Base-by-base conservation (phyloP, 2,888 invertebrate genomes). In the Frankliniella fusca region DNA sequence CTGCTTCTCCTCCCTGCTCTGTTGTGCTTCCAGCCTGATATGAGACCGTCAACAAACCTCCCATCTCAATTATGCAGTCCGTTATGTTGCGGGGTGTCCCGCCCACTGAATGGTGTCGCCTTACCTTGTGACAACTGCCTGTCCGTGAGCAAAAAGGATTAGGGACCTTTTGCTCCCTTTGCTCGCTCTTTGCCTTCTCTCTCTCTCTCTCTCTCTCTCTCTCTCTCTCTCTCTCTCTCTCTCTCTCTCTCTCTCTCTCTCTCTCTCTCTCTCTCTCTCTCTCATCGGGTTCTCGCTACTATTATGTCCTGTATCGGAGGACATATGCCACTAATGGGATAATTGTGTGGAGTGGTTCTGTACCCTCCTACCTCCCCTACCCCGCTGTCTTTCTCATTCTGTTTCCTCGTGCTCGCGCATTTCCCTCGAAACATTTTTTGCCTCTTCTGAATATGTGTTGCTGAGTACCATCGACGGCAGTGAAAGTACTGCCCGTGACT, bases 11-110 rank as follows among this genome's bases (percentile, higher is more conserved):
- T n/a, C 61, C 61, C 18, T n/a, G 7, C 61, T 18, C 18, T 38
- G 38, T 38, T 38, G 38, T 38, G 38, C 54, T 12, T 18, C 61
- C 23, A 27, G 70, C 23, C 27, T 27, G 70, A 76, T 76, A 76
- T 76, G 70, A 76, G 70, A 76, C 23, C 70, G 70, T 76, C 70
- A 76, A 76, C 70, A 76, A 76, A 76, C 70, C 70, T 23, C 70
- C 70, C 70, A 76, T 76, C 70, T 76, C 70, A 76, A 76, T 76
- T 76, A 76, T 76, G 70, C 27, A 27, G 61, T 61, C 70, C 70
- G 70, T 76, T 76, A 76, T 76, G 27, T 27, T 15, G 61, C 11
- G 61, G 20, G 61, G 20, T 18, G n/a, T 18, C 61, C 61, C 61
- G 61, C 61, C 61, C 61, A 18, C 61, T 61, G 61, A 61, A 61